Evolutionary conservation across 2,888 invertebrate genomes (phyloP), one percentile per base, ranked within the genome.

Genomic region (Parelbella ahira): DNA sequence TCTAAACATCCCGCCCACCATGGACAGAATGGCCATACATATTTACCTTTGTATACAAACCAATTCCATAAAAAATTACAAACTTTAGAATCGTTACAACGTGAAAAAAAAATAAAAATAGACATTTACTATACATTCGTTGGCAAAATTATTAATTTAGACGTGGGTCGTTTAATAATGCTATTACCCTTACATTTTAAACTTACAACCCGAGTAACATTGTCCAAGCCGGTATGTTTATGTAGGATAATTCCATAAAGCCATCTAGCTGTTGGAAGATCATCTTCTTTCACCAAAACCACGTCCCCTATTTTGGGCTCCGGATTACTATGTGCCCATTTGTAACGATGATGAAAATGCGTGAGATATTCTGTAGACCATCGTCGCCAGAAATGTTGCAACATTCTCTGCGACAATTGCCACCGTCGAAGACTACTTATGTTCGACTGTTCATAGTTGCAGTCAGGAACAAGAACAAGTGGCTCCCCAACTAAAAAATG

Each of bases 401-500:
- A 4, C 21, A 32, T 27, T 3, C 12, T 8, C n/a, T 27, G 27
- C n/a, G 12, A n/a, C 3, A 44, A 34, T 8, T 8, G 13, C 9
- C 34, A 34, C 21, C 36, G 27, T 3, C 24, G 8, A 18, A 30
- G 8, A 23, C 8, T 4, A 4, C 2, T 3, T 15, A 15, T 4
- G 4, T 15, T 15, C 2, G 15, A 15, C 4, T 15, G n/a, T 23
- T 45, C 42, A 21, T 28, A 42, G 10, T 42, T 45, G 5, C 9
- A 5, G 6, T 47, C 45, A 6, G 44, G 43, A 9, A 28, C 9
- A 10, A 38, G 24, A 1, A 49, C 28, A 6, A 43, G 27, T 4
- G 49, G 39, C 20, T 48, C 44, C 6, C 46, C 45, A 8, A 49
- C 12, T 11, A 49, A 34, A 15, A 46, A 38, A 29, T 50, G 48